Evolutionary conservation across 2,113 vertebrate species (phyloP).

Genomic region (Merops nubicus): DNA sequence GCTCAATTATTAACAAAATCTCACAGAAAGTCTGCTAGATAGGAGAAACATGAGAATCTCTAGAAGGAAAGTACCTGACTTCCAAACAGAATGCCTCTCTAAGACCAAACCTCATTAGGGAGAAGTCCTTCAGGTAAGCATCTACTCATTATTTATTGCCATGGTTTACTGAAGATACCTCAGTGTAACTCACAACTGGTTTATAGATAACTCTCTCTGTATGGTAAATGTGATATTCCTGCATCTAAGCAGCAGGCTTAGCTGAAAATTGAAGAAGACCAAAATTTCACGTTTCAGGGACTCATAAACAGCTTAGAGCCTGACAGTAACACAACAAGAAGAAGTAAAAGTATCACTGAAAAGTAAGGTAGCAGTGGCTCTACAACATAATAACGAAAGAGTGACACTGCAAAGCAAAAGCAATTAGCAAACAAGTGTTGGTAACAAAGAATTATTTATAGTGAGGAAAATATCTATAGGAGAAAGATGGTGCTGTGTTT

Average conservation of each 20-base stretch:
- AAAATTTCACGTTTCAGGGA: neutral
- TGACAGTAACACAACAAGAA: neutral
- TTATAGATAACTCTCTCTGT: constrained; percentile 34
- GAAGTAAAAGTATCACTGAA: neutral
- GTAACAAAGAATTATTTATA: neutral
- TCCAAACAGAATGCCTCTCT: neutral
- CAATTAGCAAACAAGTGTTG: neutral
- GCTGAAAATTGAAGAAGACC: neutral
- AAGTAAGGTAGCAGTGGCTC: neutral
- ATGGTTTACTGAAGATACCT: constrained; percentile 43
- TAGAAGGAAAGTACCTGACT: constrained; percentile 8
- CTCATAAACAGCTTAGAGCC: constrained; percentile 3
- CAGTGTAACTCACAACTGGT: neutral
- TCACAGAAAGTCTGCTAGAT: neutral
- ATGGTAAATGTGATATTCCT: neutral
- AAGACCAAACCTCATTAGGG: constrained; percentile 39
- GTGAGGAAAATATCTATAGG: neutral
- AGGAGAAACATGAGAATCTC: neutral
- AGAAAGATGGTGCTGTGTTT: neutral
- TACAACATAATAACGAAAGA: neutral
- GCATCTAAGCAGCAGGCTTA: constrained; percentile 1
- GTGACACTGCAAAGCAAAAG: neutral
- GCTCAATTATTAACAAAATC: neutral
- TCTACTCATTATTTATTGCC: constrained; percentile 55
- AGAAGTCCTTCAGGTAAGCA: constrained; percentile 35